A percentile compares a stretch with the other conserved stretches of the same genome.
phyloP scores from a whole-genome alignment of 2,888 invertebrate species.

The Troglohyphantes excavatus region DNA sequence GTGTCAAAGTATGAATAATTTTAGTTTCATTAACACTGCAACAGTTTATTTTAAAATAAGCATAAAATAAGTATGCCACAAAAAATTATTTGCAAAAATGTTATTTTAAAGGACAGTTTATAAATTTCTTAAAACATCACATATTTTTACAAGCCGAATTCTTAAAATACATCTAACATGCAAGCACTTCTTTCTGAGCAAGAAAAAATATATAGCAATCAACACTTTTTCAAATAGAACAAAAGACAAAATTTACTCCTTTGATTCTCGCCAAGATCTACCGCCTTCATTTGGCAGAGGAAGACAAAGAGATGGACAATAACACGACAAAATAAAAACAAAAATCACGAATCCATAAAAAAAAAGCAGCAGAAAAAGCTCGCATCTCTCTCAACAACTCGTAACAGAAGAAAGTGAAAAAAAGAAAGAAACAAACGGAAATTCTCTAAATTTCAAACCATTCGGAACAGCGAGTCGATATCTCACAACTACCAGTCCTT shows the following conservation, averaged over 20 bases:
- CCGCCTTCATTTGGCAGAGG: not conserved
- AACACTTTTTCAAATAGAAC: not conserved
- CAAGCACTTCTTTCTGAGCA: too few species aligned
- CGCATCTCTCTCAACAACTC: not conserved
- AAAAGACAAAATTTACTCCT: slow-evolving; percentile 5
- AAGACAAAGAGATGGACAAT: slow-evolving; percentile 10
- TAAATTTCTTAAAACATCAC: too few species aligned
- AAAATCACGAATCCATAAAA: not conserved
- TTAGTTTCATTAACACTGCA: too few species aligned
- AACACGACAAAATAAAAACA: slow-evolving; percentile 25
- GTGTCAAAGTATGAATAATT: too few species aligned
- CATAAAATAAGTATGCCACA: too few species aligned
- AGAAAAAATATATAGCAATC: not conserved
- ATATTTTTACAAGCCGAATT: too few species aligned
- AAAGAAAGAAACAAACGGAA: slow-evolving; percentile 1
- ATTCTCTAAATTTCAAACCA: slow-evolving; percentile 37
- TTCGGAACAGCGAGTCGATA: slow-evolving; percentile 23
- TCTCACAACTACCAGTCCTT: slow-evolving; percentile 20
- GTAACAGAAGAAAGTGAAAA: slow-evolving; percentile 18
- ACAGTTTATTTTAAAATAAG: too few species aligned
- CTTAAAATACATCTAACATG: too few species aligned
- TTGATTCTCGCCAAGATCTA: not conserved
- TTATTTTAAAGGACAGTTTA: too few species aligned
- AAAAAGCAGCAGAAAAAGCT: not conserved
- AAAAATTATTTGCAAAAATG: too few species aligned